Conservation (phyloP, 2,113 vertebrate genomes). For the Ceratotherium simum region DNA sequence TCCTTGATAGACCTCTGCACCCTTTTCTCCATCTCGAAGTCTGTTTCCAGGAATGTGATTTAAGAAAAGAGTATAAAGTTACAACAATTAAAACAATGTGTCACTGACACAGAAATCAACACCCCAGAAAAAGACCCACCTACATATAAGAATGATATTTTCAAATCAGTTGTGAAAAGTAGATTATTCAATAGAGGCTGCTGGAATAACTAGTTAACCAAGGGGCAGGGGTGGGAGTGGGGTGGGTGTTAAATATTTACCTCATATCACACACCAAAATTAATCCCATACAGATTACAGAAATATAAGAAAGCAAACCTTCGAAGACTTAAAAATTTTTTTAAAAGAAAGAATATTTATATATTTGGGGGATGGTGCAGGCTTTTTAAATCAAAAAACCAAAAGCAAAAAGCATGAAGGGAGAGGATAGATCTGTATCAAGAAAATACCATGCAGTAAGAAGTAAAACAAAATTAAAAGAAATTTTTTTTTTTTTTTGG, state of each 20-base stretch:
- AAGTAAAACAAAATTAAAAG: slow-evolving; percentile 12
- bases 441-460: background rate
- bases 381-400: background rate
- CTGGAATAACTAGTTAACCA: background rate
- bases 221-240: no score
- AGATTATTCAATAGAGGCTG: background rate
- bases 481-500: background rate
- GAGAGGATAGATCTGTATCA: background rate
- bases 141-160: background rate
- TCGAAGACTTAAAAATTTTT: background rate
- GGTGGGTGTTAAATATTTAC: background rate
- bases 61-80: background rate
- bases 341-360: background rate
- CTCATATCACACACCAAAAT: background rate
- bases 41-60: background rate
- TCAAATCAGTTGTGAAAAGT: background rate
- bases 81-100: background rate
- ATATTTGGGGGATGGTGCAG: background rate
- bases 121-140: background rate
- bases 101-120: background rate
- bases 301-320: background rate
- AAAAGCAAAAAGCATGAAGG: background rate
- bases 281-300: background rate
- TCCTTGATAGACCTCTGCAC: background rate
- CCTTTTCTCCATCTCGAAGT: background rate